Evolutionary conservation across 2,113 vertebrate genomes (phyloP), one percentile per base, ranked within the genome.

Genomic region (Turdus rufiventris): DNA sequence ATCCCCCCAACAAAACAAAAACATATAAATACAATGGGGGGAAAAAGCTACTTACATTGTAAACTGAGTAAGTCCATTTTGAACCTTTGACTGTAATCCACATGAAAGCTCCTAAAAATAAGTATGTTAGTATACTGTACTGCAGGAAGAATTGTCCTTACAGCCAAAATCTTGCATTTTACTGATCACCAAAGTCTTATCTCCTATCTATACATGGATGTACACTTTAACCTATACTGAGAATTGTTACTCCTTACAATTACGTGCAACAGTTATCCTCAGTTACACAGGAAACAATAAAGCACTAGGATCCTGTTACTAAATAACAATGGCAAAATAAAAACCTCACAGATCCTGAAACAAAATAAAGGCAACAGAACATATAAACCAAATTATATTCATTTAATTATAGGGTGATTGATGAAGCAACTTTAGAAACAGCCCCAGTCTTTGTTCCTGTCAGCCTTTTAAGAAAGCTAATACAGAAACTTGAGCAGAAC

Each of bases 71-170:
- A 53, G 97, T 97, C 98, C 99, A 98, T 65, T 98, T 98, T 65
- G 99, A 97, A 8, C 98, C 97, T 98, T 98, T 98, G 14, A 99
- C 98, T 96, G 98, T 98, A 96, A 98, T 98, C 99, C 99, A 99
- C 3, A 67, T 95, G 58, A 98, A 98, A 86, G 98, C 84, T 70
- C 97, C 99, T 99, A 96, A 78, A 97, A 95, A 82, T 10, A 96
- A 96, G 86, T 24, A 21, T 25, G 77, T 82, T 88, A 58, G 57
- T 58, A 83, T 43, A 36, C 63, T 57, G 76, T 16, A 38, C 38
- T 76, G 36, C 20, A 78, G 50, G 31, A 93, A 81, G 3, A 5
- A 75, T 25, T 61, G 26, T 15, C 26, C 36, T 75, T 65, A 58
- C 38, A 43, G 60, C 48, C 67, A 88, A 68, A 80, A 60, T 54